Percentiles rank a stretch among this genome's conserved stretches.
These are phyloP conservation scores for Fratercula arctica DNA, from an alignment of 2,797 vertebrate genomes.

Conservation along the genomic window DNA sequence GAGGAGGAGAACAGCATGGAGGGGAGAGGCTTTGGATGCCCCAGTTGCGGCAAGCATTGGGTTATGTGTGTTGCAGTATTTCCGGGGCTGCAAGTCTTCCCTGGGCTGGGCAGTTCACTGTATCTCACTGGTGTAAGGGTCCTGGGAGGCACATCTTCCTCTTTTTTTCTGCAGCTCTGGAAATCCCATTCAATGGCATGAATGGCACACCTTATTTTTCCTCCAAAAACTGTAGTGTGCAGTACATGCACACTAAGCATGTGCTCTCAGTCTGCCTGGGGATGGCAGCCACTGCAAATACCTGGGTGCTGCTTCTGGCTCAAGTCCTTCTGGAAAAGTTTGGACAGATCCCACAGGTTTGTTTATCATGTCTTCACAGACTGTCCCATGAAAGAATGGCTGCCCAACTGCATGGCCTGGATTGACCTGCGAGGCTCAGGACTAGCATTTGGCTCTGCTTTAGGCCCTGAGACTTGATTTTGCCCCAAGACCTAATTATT, in stretches of 20 bases:
- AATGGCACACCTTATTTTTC: background rate
- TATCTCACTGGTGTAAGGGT: background rate
- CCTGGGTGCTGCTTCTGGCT: background rate
- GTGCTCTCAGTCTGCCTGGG: background rate
- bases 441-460: background rate
- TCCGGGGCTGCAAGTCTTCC: background rate
- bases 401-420: fast-evolving
- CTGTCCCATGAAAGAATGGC: fast-evolving
- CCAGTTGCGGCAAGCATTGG: background rate
- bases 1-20: background rate
- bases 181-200: background rate
- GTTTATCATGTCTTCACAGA: background rate
- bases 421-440: background rate
- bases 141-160: background rate
- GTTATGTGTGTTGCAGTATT: background rate
- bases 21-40: background rate
- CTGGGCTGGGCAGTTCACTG: background rate
- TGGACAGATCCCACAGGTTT: background rate
- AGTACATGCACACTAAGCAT: fast-evolving
- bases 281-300: background rate
- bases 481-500: background rate
- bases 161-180: background rate
- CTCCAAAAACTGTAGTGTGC: background rate
- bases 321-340: background rate
- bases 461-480: background rate